A percentile compares a stretch with the other conserved stretches of the same genome.
Conservation (phyloP, 2,797 vertebrate species). For the Hippocampus kuda region DNA sequence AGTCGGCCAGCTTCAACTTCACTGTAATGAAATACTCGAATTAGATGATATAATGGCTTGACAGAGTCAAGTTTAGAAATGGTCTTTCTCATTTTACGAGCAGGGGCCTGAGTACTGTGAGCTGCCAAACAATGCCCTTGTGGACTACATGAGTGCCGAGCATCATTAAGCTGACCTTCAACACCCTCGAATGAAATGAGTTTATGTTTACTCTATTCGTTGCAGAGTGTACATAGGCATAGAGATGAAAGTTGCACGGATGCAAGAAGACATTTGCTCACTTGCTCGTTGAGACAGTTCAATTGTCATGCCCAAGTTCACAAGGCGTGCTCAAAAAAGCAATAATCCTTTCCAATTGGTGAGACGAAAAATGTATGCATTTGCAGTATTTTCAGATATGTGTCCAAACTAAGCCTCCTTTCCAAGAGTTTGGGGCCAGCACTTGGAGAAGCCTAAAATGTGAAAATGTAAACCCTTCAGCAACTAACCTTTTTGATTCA, state of each 20-base stretch:
- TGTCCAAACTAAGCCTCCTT: neutral
- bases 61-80: slow-evolving; percentile 1
- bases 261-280: neutral
- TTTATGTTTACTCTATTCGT: neutral
- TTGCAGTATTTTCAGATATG: neutral
- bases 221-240: neutral
- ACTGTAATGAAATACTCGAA: slow-evolving; percentile 14
- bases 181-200: slow-evolving; percentile 2
- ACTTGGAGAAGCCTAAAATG: neutral
- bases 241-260: neutral
- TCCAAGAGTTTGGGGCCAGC: neutral
- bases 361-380: neutral
- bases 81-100: slow-evolving; percentile 6
- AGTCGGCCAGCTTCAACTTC: neutral
- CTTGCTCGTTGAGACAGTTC: neutral
- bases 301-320: neutral
- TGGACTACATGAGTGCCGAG: slow-evolving; percentile 37
- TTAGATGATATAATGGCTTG: slow-evolving; percentile 14
- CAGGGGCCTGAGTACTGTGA: neutral
- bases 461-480: no score
- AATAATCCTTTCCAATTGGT: neutral
- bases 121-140: slow-evolving; percentile 45
- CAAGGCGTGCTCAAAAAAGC: neutral
- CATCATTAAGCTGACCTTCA: slow-evolving; percentile 6
- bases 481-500: no score